phyloP scores from a whole-genome alignment of 2,113 vertebrate species.

The Hippocampus guttulatus region DNA sequence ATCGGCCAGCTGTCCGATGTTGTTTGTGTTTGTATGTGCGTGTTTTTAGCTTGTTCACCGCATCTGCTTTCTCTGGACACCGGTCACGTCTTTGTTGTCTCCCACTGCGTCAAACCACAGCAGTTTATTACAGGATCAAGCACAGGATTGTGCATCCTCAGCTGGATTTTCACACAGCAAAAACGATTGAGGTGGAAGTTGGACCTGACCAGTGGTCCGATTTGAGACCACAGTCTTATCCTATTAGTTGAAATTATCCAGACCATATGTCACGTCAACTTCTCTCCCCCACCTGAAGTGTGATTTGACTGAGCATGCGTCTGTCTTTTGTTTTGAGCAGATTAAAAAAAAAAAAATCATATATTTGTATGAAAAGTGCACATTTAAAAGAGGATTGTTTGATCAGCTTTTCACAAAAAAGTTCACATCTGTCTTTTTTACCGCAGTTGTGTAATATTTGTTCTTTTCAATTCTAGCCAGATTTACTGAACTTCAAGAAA shows the following conservation, averaged over 20 bases:
- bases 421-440: neutral
- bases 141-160: conserved; percentile 20
- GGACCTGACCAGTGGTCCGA: conserved; percentile 22
- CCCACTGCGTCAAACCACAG: conserved; percentile 35
- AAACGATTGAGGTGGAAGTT: conserved; percentile 36
- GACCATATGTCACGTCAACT: conserved; percentile 35
- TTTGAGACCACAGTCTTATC: neutral
- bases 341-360: neutral
- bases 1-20: neutral
- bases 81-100: conserved; percentile 38
- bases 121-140: conserved; percentile 9
- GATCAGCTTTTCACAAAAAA: neutral
- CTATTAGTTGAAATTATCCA: neutral
- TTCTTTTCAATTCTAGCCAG: conserved; percentile 60
- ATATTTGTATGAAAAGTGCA: neutral
- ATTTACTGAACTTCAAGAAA: conserved; percentile 80
- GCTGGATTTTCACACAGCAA: conserved; percentile 8
- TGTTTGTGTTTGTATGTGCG: conserved; percentile 12
- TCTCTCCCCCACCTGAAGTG: conserved; percentile 30
- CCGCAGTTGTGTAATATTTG: neutral
- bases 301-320: conserved; percentile 40
- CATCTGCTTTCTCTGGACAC: conserved; percentile 48
- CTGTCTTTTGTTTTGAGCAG: conserved; percentile 1
- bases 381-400: neutral
- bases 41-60: conserved; percentile 11